phyloP scores from a whole-genome alignment of 1,140 invertebrate genomes.

The Reticulitermes speratus region DNA sequence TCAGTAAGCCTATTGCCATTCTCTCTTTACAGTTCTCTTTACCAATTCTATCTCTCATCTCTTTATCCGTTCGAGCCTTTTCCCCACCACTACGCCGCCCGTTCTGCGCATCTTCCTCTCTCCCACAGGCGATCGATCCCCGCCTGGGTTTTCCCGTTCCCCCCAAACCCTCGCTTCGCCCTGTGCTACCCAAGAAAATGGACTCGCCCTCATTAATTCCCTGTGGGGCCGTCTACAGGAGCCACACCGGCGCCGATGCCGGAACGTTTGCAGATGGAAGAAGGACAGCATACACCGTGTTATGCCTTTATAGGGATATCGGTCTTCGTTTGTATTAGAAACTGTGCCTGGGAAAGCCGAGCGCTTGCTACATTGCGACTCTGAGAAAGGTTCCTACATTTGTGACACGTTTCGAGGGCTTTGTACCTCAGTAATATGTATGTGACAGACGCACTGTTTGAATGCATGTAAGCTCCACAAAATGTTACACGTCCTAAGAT shows the following conservation, averaged over 20 bases:
- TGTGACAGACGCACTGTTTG: no score
- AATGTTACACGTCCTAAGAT: no score
- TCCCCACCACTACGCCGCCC: not conserved
- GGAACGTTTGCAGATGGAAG: not conserved
- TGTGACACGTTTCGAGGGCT: not conserved
- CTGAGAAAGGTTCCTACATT: not conserved
- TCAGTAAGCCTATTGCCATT: not conserved
- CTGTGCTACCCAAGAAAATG: constrained; percentile 3
- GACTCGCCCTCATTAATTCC: constrained; percentile 32
- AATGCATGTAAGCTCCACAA: no score
- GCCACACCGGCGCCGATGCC: not conserved
- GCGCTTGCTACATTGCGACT: no score
- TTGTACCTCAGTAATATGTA: not conserved
- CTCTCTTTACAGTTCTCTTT: not conserved
- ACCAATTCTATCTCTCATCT: not conserved
- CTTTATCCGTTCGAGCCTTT: not conserved
- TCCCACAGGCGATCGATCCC: not conserved
- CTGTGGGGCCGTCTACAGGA: constrained; percentile 1
- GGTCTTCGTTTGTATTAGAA: not conserved
- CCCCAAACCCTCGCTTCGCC: not conserved
- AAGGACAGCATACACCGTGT: not conserved
- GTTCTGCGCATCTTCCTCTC: not conserved
- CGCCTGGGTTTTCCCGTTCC: not conserved
- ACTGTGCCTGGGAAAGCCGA: not conserved
- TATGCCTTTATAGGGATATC: not conserved